phyloP scores from a whole-genome alignment of 1,140 invertebrate species.

The Oryzaephilus surinamensis region DNA sequence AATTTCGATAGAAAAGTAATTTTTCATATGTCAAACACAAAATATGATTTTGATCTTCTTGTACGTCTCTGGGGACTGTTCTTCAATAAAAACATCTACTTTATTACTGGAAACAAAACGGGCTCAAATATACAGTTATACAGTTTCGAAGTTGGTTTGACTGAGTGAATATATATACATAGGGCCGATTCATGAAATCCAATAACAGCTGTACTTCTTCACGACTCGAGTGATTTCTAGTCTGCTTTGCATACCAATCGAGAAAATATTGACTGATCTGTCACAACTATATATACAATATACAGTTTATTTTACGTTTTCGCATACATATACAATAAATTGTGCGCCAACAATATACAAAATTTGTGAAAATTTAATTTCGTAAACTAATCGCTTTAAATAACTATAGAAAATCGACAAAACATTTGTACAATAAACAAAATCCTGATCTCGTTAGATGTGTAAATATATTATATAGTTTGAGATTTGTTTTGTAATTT shows the following conservation, averaged over 20 bases:
- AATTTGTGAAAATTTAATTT: too few species aligned
- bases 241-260: constrained; percentile 28
- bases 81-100: constrained; percentile 30
- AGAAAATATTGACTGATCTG: constrained; percentile 23
- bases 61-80: constrained; percentile 22
- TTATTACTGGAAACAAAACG: constrained; percentile 30
- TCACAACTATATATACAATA: constrained; percentile 12
- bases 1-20: constrained; percentile 30
- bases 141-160: too few species aligned
- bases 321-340: too few species aligned
- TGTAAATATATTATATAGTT: too few species aligned
- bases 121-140: constrained; percentile 15
- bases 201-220: constrained; percentile 30
- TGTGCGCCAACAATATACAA: too few species aligned
- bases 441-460: too few species aligned
- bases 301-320: too few species aligned
- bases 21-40: constrained; percentile 27
- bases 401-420: too few species aligned
- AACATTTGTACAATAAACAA: too few species aligned
- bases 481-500: too few species aligned
- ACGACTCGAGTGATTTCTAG: constrained; percentile 27
- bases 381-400: too few species aligned
- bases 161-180: too few species aligned
- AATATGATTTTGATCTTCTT: constrained; percentile 31
- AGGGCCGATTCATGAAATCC: constrained; percentile 28